These are phyloP conservation scores for Arctia plantaginis DNA, from an alignment of 2,888 invertebrate genomes.

Conservation along the genomic window DNA sequence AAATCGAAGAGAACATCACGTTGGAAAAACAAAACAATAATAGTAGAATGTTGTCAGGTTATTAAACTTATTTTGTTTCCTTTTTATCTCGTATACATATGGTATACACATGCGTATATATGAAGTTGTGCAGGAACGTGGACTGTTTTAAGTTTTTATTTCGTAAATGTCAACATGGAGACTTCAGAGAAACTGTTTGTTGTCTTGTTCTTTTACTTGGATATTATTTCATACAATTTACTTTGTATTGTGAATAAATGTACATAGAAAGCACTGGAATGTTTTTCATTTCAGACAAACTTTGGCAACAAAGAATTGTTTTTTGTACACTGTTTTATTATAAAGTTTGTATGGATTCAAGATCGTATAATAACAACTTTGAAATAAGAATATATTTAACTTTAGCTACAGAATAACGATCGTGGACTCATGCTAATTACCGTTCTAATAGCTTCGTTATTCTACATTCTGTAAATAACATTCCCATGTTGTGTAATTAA, in stretches of 20 bases:
- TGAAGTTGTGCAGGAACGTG: conserved; percentile 17
- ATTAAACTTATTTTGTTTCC: conserved; percentile 23
- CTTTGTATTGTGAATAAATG: background rate
- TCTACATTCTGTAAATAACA: conserved; percentile 41
- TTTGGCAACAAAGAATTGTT: background rate
- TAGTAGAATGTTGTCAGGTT: conserved; percentile 21
- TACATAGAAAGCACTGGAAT: background rate
- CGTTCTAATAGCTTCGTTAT: conserved; percentile 40
- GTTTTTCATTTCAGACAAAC: background rate
- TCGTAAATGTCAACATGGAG: conserved; percentile 14
- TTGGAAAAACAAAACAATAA: conserved; percentile 26
- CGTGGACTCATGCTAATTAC: conserved; percentile 34
- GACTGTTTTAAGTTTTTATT: conserved; percentile 15
- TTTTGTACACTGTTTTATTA: background rate
- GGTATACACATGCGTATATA: conserved; percentile 10
- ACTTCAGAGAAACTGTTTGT: conserved; percentile 5
- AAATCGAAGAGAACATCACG: conserved; percentile 18
- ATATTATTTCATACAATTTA: background rate
- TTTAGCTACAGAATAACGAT: conserved; percentile 33
- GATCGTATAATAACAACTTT: conserved; percentile 19
- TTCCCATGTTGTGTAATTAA: conserved; percentile 42
- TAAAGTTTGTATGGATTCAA: conserved; percentile 8
- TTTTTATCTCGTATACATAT: conserved; percentile 10
- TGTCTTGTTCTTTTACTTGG: background rate
- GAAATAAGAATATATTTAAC: conserved; percentile 21